Conservation (phyloP, 1,140 invertebrate genomes). For the Rhyzopertha dominica region DNA sequence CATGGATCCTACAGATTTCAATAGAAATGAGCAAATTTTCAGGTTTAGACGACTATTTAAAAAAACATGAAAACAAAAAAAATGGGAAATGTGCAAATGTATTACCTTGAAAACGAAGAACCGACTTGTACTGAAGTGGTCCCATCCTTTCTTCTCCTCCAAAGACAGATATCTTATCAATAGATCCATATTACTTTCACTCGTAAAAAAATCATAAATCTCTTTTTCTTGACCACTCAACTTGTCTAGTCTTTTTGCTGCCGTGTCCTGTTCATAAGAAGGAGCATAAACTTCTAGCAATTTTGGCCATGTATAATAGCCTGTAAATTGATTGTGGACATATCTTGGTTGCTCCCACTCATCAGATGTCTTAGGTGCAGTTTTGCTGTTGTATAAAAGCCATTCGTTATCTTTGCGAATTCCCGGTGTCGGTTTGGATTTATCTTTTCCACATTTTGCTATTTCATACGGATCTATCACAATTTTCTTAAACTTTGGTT, state of each 20-base stretch:
- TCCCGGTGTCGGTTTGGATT: constrained; percentile 45
- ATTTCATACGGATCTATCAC: constrained; percentile 36
- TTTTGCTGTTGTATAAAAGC: constrained; percentile 64
- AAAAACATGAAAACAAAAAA: too few relatives aligned
- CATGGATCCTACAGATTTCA: too few relatives aligned
- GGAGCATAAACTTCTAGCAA: constrained; percentile 59
- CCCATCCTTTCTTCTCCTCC: constrained; percentile 82
- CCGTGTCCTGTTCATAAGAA: constrained; percentile 54
- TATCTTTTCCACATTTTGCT: constrained; percentile 22
- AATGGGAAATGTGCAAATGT: too few relatives aligned
- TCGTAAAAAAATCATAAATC: constrained; percentile 66
- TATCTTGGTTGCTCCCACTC: constrained; percentile 72
- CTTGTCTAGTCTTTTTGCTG: constrained; percentile 43
- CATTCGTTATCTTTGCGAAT: constrained; percentile 64
- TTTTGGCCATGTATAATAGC: constrained; percentile 81
- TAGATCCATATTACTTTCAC: constrained; percentile 64
- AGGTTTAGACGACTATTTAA: too few relatives aligned
- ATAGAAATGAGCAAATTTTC: too few relatives aligned
- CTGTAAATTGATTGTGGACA: constrained; percentile 64
- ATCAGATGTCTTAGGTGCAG: constrained; percentile 54
- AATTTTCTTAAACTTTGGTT: constrained; percentile 61
- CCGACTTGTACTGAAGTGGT: constrained; percentile 66
- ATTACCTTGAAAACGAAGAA: constrained; percentile 71
- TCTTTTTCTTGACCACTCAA: constrained; percentile 42
- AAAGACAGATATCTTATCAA: constrained; percentile 71